Evolutionary conservation across 2,888 invertebrate species (phyloP).

Genomic region (Gastracanthus pulcherrimus): DNA sequence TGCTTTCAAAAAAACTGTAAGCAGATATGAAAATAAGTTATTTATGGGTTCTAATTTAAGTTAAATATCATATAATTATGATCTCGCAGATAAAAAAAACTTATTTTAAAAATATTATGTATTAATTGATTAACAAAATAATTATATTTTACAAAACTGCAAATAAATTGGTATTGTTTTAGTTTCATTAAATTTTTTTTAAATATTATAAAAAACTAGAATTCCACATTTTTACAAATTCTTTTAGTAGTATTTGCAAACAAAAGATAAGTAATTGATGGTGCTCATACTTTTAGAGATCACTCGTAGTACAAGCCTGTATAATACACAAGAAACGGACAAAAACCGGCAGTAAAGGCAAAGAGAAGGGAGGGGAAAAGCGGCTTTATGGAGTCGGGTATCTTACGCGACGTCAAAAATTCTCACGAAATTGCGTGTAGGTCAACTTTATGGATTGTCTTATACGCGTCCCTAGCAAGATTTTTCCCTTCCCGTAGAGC

Average conservation of each 20-base stretch:
- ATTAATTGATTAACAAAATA: too few species aligned
- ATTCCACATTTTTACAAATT: too few species aligned
- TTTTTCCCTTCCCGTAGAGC: not conserved
- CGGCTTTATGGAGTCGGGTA: conserved; percentile 15
- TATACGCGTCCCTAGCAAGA: not conserved
- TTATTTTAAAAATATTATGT: too few species aligned
- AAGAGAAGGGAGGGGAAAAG: not conserved
- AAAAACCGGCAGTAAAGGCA: conserved; percentile 10
- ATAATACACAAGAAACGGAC: conserved; percentile 18
- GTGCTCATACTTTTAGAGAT: not conserved
- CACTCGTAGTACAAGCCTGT: not conserved
- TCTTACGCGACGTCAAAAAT: conserved; percentile 32
- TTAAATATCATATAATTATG: too few species aligned
- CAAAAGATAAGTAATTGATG: not conserved
- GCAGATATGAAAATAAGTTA: too few species aligned
- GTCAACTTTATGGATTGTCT: conserved; percentile 47
- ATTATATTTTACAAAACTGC: too few species aligned
- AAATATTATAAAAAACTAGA: not conserved
- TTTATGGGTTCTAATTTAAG: too few species aligned
- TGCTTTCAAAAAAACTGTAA: too few species aligned
- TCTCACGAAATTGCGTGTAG: conserved; percentile 49
- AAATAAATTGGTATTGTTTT: too few species aligned
- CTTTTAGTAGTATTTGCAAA: too few species aligned
- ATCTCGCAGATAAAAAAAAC: too few species aligned
- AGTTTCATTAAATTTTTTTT: not conserved